phyloP scores from a whole-genome alignment of 2,113 vertebrate genomes.

The Varanus salvator region DNA sequence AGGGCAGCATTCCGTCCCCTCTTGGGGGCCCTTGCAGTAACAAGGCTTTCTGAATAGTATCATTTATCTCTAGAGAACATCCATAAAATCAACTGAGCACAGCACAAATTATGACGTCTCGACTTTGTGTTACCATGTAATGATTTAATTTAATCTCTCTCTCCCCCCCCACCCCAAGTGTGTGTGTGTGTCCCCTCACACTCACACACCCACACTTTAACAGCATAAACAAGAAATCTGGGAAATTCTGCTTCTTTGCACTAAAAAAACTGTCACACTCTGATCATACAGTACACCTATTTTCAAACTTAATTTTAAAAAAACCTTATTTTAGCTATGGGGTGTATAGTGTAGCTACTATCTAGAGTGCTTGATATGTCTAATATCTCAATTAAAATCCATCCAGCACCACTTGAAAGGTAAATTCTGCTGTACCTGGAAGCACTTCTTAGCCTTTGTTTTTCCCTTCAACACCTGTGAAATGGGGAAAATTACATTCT shows the following conservation, averaged over 20 bases:
- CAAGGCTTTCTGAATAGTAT: background rate
- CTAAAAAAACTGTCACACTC: background rate
- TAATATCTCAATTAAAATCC: background rate
- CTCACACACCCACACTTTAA: background rate
- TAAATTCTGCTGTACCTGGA: background rate
- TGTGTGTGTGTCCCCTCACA: no score
- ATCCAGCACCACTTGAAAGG: background rate
- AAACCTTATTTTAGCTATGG: background rate
- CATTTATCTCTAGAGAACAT: background rate
- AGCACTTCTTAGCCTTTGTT: background rate
- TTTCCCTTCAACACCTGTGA: background rate
- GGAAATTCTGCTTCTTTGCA: background rate
- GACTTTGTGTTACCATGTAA: constrained; percentile 34
- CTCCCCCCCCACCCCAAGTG: constrained; percentile 18
- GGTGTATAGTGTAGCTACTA: background rate
- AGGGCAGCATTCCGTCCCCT: background rate
- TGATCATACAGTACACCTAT: background rate
- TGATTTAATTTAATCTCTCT: constrained; percentile 38
- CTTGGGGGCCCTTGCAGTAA: background rate
- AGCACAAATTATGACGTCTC: background rate
- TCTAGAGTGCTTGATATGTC: background rate
- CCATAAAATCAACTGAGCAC: constrained; percentile 39
- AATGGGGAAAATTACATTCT: background rate
- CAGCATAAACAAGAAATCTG: constrained; percentile 15
- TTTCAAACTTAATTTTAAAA: background rate